Evolutionary conservation across 2,113 vertebrate species (phyloP).

Genomic region (Notechis scutatus): DNA sequence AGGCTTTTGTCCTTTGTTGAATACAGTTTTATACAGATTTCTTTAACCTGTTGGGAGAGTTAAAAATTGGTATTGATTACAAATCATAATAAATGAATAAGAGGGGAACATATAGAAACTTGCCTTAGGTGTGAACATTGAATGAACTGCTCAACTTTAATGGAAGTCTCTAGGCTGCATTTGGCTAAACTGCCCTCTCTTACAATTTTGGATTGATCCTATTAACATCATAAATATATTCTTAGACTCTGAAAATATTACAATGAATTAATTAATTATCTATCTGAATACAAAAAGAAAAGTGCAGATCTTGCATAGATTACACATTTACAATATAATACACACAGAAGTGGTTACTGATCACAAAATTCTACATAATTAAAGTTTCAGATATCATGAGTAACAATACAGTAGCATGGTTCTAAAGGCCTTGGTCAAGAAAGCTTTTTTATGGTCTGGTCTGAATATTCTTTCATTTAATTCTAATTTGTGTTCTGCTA

Average conservation of each 20-base stretch:
- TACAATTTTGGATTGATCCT: neutral
- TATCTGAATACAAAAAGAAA: neutral
- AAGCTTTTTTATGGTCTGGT: conserved; percentile 17
- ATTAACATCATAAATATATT: neutral
- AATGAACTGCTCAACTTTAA: neutral
- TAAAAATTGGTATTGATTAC: neutral
- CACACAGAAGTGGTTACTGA: neutral
- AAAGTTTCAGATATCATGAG: conserved; percentile 3
- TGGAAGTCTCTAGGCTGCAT: neutral
- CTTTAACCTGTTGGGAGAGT: neutral
- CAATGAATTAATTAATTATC: neutral
- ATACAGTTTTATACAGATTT: neutral
- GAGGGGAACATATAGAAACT: neutral
- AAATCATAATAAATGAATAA: neutral
- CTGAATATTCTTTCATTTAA: conserved; percentile 7
- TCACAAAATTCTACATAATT: neutral
- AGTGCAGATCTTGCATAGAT: neutral
- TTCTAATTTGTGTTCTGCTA: neutral
- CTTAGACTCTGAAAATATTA: neutral
- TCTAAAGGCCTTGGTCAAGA: neutral
- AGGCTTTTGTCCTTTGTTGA: neutral
- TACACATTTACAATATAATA: neutral
- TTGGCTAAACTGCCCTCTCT: neutral
- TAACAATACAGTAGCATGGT: neutral
- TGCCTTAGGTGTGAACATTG: neutral